Base-by-base conservation (phyloP, 1,140 invertebrate species). In the Eumeta japonica region DNA sequence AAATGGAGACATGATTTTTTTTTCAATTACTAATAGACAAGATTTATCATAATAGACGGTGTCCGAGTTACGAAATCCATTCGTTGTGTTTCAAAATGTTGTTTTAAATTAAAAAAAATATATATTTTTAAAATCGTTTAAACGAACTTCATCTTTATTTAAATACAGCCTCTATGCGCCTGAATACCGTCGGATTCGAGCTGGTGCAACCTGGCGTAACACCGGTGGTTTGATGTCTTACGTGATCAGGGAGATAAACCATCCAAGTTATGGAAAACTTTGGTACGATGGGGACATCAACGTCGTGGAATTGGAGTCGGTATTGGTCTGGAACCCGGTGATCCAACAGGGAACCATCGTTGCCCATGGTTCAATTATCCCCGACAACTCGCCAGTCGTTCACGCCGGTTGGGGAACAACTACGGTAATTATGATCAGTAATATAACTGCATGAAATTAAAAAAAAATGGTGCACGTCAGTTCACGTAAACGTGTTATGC, bases 371-470 rank as follows among this genome's bases (percentile, higher is more conserved):
- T 16, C 34, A 0, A 16, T 28, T 0, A 16, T 64, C 2, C 55
- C 58, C 10, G 55, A 58, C 30, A 45, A 51, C 15, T 16, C 50
- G 2, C 48, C 55, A 1, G 61, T 65, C 2, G 37, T 50, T 0
- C 50, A 62, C 28, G 59, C 55, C 10, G 63, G 61, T 9, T 64
- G 61, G 61, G 61, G 61, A 4, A n/a, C 36, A 0, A 50, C 40
- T 38, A 10, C 40, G 16, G 59, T 61, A 29, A 51, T 50, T 47
- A 24, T 35, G 20, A n/a, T n/a, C n/a, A n/a, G n/a, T n/a, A n/a
- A n/a, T n/a, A n/a, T n/a, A n/a, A n/a, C n/a, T n/a, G n/a, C n/a
- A n/a, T n/a, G n/a, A n/a, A n/a, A n/a, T n/a, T n/a, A n/a, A n/a
- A n/a, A n/a, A n/a, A n/a, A n/a, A n/a, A n/a, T n/a, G n/a, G n/a